Evolutionary conservation across 2,113 vertebrate species (phyloP).

Genomic region (Myanophis thanlyinensis): DNA sequence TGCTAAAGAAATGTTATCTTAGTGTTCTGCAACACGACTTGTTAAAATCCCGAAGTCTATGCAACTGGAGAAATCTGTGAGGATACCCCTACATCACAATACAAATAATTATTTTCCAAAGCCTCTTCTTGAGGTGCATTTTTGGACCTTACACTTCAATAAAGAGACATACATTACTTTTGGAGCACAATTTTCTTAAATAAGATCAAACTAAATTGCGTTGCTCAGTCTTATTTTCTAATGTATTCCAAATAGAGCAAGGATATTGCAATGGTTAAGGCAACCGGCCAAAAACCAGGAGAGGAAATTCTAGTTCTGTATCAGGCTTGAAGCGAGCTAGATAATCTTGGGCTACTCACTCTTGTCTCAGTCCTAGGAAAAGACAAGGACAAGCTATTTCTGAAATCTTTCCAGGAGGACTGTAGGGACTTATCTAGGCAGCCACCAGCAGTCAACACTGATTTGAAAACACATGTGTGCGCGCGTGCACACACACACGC

Average conservation of each 20-base stretch:
- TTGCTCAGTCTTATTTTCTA: neutral
- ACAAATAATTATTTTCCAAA: no score
- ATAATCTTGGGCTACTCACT: neutral
- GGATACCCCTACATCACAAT: neutral
- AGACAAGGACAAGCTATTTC: neutral
- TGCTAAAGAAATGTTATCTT: neutral
- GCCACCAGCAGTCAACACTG: neutral
- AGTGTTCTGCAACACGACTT: neutral
- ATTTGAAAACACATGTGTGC: neutral
- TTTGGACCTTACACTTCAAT: no score
- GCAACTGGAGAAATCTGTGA: neutral
- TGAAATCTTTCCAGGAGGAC: neutral
- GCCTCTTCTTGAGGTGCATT: no score
- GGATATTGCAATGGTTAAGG: neutral
- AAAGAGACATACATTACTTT: neutral
- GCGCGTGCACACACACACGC: neutral
- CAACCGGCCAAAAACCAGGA: neutral
- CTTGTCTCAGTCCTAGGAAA: neutral
- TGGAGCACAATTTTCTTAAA: neutral
- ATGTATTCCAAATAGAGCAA: constrained; percentile 8
- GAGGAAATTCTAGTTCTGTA: neutral
- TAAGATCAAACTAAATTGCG: neutral
- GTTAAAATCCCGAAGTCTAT: neutral
- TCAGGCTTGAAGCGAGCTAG: neutral
- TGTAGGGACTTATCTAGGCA: neutral